A percentile compares a stretch with the other conserved stretches of the same genome.
phyloP scores from a whole-genome alignment of 2,113 vertebrate genomes.

The Dromaius novaehollandiae region DNA sequence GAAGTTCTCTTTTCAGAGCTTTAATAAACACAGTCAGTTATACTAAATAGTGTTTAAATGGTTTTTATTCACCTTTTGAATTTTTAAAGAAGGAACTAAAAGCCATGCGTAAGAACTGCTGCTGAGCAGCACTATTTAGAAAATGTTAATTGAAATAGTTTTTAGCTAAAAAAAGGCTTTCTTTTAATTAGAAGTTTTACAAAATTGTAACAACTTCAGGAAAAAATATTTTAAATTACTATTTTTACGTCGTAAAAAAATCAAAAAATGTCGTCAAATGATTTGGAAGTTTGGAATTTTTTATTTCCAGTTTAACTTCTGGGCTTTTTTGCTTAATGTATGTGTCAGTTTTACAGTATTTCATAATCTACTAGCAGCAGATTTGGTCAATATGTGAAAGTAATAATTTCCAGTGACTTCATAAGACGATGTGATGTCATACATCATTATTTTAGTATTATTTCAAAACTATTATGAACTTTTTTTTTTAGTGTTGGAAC shows the following conservation, averaged over 20 bases:
- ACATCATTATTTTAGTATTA: not conserved
- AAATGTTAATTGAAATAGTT: not conserved
- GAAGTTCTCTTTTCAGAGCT: not conserved
- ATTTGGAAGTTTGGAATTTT: not conserved
- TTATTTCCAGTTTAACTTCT: not conserved
- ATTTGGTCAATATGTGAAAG: conserved; percentile 29
- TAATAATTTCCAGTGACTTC: not conserved
- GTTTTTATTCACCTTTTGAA: not conserved
- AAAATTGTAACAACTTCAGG: not conserved
- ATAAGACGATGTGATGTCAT: not conserved
- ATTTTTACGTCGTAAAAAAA: not conserved
- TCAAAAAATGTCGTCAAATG: not conserved
- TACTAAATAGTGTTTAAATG: not conserved
- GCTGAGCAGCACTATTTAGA: not conserved
- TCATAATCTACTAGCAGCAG: not conserved
- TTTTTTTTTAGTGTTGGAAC: not conserved
- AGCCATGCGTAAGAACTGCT: not conserved
- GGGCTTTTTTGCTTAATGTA: not conserved
- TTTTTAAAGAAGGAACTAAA: not conserved
- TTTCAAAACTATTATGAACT: not conserved
- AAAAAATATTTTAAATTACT: not conserved
- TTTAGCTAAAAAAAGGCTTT: not conserved
- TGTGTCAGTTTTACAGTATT: not conserved
- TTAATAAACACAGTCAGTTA: not conserved
- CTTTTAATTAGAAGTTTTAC: not conserved